These are phyloP conservation scores for Rhamphomyia laevipes DNA, from an alignment of 2,888 invertebrate species.

Conservation along the genomic window DNA sequence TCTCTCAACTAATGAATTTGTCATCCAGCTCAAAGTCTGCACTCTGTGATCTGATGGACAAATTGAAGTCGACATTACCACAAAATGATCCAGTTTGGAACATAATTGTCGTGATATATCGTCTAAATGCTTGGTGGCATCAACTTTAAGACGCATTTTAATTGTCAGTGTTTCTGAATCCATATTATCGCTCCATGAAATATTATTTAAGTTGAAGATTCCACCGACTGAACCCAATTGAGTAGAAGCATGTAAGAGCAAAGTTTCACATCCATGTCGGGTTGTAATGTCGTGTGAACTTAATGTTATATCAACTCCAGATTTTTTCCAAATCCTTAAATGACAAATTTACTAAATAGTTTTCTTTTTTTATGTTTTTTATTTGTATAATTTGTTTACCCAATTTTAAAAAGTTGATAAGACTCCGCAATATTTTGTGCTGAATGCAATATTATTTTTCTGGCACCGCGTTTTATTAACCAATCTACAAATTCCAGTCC, in stretches of 20 bases:
- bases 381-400: too few species aligned
- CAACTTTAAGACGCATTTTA: neutral
- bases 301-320: constrained; percentile 55
- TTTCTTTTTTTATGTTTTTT: too few species aligned
- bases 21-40: constrained; percentile 86
- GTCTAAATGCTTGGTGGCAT: constrained; percentile 70
- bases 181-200: constrained; percentile 48
- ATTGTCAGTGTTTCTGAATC: constrained; percentile 55
- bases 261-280: constrained; percentile 51
- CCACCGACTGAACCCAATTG: constrained; percentile 60
- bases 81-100: constrained; percentile 56
- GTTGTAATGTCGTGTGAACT: constrained; percentile 62
- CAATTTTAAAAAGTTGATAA: too few species aligned
- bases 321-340: constrained; percentile 53
- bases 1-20: constrained; percentile 82
- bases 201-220: constrained; percentile 83
- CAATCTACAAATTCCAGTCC: constrained; percentile 79
- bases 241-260: constrained; percentile 50
- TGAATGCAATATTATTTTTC: constrained; percentile 60
- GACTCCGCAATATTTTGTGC: too few species aligned
- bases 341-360: too few species aligned
- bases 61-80: constrained; percentile 79
- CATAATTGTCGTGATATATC: constrained; percentile 47
- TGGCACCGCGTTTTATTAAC: constrained; percentile 72
- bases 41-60: constrained; percentile 55